Evolutionary conservation across 2,113 vertebrate genomes (phyloP).

Genomic region (Uropsilus gracilis): DNA sequence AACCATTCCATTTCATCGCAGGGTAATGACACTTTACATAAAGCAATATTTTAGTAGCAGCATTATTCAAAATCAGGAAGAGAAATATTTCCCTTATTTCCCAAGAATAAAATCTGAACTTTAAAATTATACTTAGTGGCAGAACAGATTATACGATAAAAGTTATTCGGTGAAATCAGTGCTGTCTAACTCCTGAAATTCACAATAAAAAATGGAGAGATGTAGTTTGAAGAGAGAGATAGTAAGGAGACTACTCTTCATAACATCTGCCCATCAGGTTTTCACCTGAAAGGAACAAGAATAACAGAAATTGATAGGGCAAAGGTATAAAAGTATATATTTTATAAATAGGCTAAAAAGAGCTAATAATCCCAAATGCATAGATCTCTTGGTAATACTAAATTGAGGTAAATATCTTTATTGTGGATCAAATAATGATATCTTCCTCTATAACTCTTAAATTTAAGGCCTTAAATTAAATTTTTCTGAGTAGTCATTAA

Average conservation of each 20-base stretch:
- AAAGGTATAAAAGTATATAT: not conserved
- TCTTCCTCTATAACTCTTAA: not conserved
- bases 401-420: not conserved
- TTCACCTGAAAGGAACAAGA: not conserved
- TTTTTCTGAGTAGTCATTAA: not conserved
- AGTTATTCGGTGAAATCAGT: not conserved
- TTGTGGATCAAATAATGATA: not conserved
- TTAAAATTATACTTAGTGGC: not conserved
- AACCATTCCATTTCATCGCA: not conserved
- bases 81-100: not conserved
- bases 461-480: not conserved
- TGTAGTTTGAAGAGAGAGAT: not conserved
- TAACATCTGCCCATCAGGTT: not conserved
- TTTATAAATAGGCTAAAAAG: not conserved
- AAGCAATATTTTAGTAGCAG: not conserved
- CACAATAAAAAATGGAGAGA: not conserved
- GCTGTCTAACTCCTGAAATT: not conserved
- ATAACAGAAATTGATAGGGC: not conserved
- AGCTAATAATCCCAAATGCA: not conserved
- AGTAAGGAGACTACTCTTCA: not conserved
- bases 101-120: not conserved
- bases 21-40: not conserved
- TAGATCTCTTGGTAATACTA: not conserved
- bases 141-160: not conserved
- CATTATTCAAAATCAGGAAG: not conserved